Percentiles rank a stretch among this genome's conserved stretches.
Conservation (phyloP, 2,797 vertebrate species). For the Tympanoctomys barrerae region DNA sequence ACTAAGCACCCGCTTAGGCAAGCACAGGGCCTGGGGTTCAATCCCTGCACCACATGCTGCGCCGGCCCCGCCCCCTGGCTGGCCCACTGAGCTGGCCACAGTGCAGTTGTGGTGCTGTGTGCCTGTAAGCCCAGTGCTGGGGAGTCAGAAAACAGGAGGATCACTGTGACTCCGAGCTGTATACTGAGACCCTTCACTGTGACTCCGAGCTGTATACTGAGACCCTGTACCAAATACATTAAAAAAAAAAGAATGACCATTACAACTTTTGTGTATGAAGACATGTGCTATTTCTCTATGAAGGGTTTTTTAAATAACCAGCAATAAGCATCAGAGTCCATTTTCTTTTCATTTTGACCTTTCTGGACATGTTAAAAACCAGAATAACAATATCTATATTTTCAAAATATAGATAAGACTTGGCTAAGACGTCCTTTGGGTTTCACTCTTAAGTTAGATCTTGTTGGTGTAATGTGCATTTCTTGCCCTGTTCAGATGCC, state of each 20-base stretch:
- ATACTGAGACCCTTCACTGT: too few species aligned
- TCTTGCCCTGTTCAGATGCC: slow-evolving; percentile 70
- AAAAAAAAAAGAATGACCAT: slow-evolving; percentile 29
- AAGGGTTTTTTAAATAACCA: slow-evolving; percentile 71
- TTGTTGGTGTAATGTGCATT: slow-evolving; percentile 76
- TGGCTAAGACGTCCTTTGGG: slow-evolving; percentile 78
- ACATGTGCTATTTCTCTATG: slow-evolving; percentile 61
- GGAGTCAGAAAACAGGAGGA: too few species aligned
- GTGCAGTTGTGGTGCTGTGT: too few species aligned
- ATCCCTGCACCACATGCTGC: too few species aligned
- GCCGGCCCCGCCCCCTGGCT: too few species aligned
- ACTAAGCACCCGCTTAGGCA: too few species aligned
- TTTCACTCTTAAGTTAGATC: slow-evolving; percentile 70
- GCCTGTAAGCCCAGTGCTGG: too few species aligned
- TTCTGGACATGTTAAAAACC: slow-evolving; percentile 70
- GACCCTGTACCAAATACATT: too few species aligned
- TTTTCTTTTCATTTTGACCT: slow-evolving; percentile 66
- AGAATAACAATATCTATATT: slow-evolving; percentile 73
- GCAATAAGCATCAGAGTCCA: slow-evolving; percentile 72
- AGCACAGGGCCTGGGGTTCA: too few species aligned
- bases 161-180: too few species aligned
- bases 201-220: too few species aligned
- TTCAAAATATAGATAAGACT: slow-evolving; percentile 72
- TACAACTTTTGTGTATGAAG: slow-evolving; percentile 74
- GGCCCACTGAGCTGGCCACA: too few species aligned